Percentiles rank a stretch among this genome's conserved stretches.
Evolutionary conservation across 2,888 invertebrate genomes (phyloP).

Genomic region (Theretra japonica): DNA sequence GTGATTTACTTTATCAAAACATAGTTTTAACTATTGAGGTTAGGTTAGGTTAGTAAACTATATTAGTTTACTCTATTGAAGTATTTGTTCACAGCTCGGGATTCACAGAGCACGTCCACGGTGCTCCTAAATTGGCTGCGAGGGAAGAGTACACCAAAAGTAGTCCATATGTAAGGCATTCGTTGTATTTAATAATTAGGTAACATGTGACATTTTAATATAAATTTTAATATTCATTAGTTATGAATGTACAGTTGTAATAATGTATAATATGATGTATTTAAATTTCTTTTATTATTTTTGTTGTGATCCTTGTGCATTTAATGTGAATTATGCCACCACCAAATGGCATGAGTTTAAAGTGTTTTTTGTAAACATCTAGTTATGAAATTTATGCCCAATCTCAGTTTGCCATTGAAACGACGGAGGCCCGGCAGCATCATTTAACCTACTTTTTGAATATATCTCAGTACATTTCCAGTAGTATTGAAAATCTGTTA

Average conservation of each 20-base stretch:
- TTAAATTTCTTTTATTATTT: conserved; percentile 38
- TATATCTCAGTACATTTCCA: background rate
- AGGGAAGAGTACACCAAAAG: conserved; percentile 90
- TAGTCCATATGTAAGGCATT: conserved; percentile 76
- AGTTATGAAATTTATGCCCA: conserved; percentile 54
- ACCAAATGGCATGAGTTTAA: conserved; percentile 56
- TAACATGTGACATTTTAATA: conserved; percentile 20
- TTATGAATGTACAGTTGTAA: conserved; percentile 16
- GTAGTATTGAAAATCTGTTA: background rate
- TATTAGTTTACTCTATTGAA: background rate
- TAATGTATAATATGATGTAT: conserved; percentile 33
- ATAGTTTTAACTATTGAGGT: background rate
- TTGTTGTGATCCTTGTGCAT: conserved; percentile 33
- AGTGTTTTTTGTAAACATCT: conserved; percentile 62
- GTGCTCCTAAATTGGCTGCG: conserved; percentile 92
- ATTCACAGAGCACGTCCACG: conserved; percentile 91
- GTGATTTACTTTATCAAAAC: too few species aligned
- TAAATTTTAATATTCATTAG: conserved; percentile 15
- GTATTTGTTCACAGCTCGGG: conserved; percentile 86
- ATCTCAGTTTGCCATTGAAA: conserved; percentile 56
- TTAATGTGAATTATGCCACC: conserved; percentile 57
- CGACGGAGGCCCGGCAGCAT: conserved; percentile 28
- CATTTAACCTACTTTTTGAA: background rate
- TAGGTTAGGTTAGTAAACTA: too few species aligned
- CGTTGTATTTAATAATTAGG: conserved; percentile 14